Percentiles rank a stretch among this genome's conserved stretches.
Conservation (phyloP, 1,140 invertebrate genomes). For the Drosophila funebris region DNA sequence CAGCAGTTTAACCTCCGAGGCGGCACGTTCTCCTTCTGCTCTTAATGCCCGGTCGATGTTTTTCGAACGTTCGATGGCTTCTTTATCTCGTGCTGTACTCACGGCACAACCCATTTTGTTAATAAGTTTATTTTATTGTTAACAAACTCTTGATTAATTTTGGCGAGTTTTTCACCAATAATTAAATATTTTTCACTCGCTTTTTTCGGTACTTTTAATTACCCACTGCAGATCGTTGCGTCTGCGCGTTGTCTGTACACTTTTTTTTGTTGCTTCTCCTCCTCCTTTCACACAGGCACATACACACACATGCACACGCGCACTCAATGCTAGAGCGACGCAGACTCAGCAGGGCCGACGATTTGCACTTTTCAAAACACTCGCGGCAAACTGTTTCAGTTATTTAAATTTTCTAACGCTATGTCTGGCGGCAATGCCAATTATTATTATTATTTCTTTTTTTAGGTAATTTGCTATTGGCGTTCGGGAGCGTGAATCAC, state of each 20-base stretch:
- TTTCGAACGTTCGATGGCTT: slow-evolving; percentile 92
- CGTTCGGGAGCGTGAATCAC: slow-evolving; percentile 43
- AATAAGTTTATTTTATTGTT: slow-evolving; percentile 68
- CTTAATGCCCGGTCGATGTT: slow-evolving; percentile 94
- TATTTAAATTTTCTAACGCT: slow-evolving; percentile 29
- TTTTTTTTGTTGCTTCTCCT: slow-evolving; percentile 61
- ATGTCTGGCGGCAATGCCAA: slow-evolving; percentile 43
- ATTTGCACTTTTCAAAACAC: slow-evolving; percentile 26
- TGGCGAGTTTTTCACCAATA: slow-evolving; percentile 36
- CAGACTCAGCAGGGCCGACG: slow-evolving; percentile 18
- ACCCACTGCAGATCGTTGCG: slow-evolving; percentile 59
- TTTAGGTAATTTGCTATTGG: slow-evolving; percentile 28
- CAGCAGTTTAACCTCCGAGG: slow-evolving; percentile 94
- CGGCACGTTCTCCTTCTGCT: slow-evolving; percentile 92
- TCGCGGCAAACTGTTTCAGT: slow-evolving; percentile 17
- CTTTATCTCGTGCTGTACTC: slow-evolving; percentile 92
- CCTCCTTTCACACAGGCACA: slow-evolving; percentile 56
- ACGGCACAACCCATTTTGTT: slow-evolving; percentile 91
- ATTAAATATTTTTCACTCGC: slow-evolving; percentile 57
- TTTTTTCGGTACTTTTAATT: slow-evolving; percentile 57
- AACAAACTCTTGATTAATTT: slow-evolving; percentile 35
- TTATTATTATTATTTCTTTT: slow-evolving; percentile 27
- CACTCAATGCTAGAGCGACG: slow-evolving; percentile 26
- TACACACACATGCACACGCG: slow-evolving; percentile 46
- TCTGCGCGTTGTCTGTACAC: slow-evolving; percentile 81